Evolutionary conservation across 2,888 invertebrate species (phyloP), one percentile per base, ranked within the genome.

Genomic region (Norana najaformis): DNA sequence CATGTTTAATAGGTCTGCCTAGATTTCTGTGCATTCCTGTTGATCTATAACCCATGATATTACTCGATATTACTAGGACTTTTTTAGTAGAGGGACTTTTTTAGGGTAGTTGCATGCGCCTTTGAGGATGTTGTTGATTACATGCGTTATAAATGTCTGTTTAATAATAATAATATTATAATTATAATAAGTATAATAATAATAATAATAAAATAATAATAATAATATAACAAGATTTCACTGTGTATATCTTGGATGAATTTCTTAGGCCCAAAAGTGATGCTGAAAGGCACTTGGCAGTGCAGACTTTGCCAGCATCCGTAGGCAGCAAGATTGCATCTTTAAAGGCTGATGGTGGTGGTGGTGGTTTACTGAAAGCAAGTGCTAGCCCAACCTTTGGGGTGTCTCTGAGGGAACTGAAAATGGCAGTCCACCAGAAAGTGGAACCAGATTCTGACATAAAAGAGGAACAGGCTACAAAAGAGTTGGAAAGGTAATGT

Each of bases 381-480:
- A 37, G 18, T 85, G 37, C 35, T n/a, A 85, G 85, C 35, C 85
- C 85, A 85, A 85, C 85, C 34, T 85, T 85, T 14, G 85, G 85
- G 6, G 85, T 85, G 85, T 85, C 85, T 85, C 85, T 85, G 85
- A 85, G 14, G 34, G 85, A 85, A 85, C 85, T 85, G 35, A 85
- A 85, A 85, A 23, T 85, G 35, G 85, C 85, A 13, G 85, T 85
- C 13, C 34, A 36, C 85, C 85, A 85, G 37, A 85, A 37, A 85
- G 36, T 36, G 18, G 85, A 85, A n/a, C 5, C 85, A 8, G 20
- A 16, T 85, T 36, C 37, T 4, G 85, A 85, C 11, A 37, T 20
- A 35, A 85, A 85, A 85, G 37, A 85, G 36, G 85, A 85, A 37
- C 36, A 37, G 36, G 85, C 85, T 35, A 8, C 85, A 35, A 85